Conservation (phyloP, 35 echinoderm and acorn worm genomes). For the Heliocidaris erythrogramma region DNA sequence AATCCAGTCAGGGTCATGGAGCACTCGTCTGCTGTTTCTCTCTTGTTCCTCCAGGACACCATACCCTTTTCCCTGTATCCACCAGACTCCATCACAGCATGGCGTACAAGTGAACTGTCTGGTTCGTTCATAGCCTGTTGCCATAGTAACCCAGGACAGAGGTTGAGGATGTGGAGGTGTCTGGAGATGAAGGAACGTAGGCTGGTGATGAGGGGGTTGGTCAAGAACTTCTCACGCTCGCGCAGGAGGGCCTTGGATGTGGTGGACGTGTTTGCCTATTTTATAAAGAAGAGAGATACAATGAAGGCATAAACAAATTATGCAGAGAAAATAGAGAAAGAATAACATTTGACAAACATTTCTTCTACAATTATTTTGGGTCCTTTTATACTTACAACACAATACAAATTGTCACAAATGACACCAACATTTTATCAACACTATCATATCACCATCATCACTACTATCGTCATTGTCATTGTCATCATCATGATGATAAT, state of each 20-base stretch:
- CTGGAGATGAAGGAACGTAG: conserved; percentile 77
- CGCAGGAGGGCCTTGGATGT: conserved; percentile 46
- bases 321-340: no score
- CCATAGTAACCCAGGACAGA: conserved; percentile 71
- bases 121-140: conserved; percentile 94
- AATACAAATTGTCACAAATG: no score
- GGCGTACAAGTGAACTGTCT: conserved; percentile 58
- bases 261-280: conserved; percentile 35
- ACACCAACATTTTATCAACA: no score
- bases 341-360: no score
- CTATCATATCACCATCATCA: no score
- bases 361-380: no score
- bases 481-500: background rate
- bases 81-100: conserved; percentile 47
- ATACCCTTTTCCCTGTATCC: conserved; percentile 43
- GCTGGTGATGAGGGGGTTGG: conserved; percentile 52
- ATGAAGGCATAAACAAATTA: background rate
- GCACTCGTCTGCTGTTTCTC: conserved; percentile 67
- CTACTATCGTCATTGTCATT: background rate
- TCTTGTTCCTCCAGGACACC: conserved; percentile 89
- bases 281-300: background rate
- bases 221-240: conserved; percentile 79
- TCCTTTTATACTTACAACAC: no score
- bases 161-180: conserved; percentile 76
- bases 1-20: conserved; percentile 76